Evolutionary conservation across 92 coral and sea anemone species (phyloP).

Genomic region (Epizoanthus rinbou): DNA sequence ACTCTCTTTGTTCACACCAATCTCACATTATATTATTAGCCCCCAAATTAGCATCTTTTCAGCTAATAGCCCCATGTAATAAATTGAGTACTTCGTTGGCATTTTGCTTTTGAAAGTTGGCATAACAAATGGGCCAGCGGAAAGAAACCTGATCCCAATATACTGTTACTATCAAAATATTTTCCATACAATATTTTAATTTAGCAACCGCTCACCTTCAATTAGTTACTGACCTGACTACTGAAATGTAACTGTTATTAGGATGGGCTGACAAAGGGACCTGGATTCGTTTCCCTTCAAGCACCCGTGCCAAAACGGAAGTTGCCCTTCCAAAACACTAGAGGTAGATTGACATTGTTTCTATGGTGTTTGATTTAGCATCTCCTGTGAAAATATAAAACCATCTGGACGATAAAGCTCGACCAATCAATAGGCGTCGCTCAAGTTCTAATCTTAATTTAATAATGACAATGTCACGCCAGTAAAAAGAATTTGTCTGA

Average conservation of each 20-base stretch:
- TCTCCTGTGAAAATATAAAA: constrained; percentile 92
- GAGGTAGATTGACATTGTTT: constrained; percentile 92
- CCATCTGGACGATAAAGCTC: constrained; percentile 83
- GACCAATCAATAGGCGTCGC: constrained; percentile 79
- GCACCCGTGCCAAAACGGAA: constrained; percentile 85
- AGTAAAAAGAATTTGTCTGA: constrained; percentile 91
- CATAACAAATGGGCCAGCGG: constrained; percentile 60
- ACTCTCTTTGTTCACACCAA: constrained; percentile 71
- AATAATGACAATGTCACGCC: constrained; percentile 99
- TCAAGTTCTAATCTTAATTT: constrained; percentile 96
- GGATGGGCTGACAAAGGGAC: constrained; percentile 57
- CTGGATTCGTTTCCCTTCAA: constrained; percentile 63
- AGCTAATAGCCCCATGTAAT: constrained; percentile 81
- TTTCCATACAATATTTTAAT: constrained; percentile 73
- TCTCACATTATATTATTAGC: constrained; percentile 81
- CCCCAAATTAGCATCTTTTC: constrained; percentile 84
- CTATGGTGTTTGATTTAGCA: constrained; percentile 90
- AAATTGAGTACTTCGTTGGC: constrained; percentile 58
- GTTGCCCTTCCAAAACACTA: constrained; percentile 75
- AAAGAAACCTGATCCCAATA: constrained; percentile 80
- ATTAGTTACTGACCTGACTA: constrained; percentile 62
- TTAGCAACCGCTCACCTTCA: constrained; percentile 61
- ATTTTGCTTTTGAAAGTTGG: constrained; percentile 57
- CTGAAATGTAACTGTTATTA: constrained; percentile 61
- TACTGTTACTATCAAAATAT: constrained; percentile 86